Evolutionary conservation across 2,113 vertebrate species (phyloP).

Genomic region (Podiceps cristatus): DNA sequence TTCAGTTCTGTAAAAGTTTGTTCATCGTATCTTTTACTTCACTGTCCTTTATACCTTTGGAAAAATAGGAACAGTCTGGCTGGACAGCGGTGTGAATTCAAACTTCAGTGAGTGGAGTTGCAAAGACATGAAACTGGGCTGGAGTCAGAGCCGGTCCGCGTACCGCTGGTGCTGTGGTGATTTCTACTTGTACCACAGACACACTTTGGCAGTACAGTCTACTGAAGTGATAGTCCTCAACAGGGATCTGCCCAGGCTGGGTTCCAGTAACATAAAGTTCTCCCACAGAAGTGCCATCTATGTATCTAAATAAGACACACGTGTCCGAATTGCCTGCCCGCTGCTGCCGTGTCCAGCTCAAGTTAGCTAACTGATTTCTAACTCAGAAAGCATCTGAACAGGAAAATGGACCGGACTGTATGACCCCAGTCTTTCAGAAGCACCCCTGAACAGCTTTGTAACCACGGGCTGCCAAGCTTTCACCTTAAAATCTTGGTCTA

Average conservation of each 20-base stretch:
- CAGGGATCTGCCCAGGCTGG: background rate
- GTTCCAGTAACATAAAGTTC: rapidly evolving
- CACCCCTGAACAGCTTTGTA: background rate
- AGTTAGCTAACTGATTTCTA: background rate
- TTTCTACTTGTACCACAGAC: background rate
- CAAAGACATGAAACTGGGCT: background rate
- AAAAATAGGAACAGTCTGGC: background rate
- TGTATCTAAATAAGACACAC: background rate
- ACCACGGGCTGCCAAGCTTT: background rate
- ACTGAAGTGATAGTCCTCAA: background rate
- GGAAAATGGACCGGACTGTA: rapidly evolving
- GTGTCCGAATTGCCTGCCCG: background rate
- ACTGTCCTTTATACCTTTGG: background rate
- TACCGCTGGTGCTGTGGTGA: background rate
- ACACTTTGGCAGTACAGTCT: background rate
- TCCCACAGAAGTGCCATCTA: background rate
- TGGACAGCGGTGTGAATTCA: background rate
- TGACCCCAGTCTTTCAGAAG: background rate
- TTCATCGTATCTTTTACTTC: background rate
- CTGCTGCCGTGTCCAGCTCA: background rate
- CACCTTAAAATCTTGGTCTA: background rate
- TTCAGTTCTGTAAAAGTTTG: background rate
- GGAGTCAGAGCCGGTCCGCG: background rate
- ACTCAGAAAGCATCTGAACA: background rate
- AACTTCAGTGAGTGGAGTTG: background rate